A percentile compares a stretch with the other conserved stretches of the same genome.
Evolutionary conservation across 1,140 invertebrate species (phyloP).

Genomic region (Patella vulgata): DNA sequence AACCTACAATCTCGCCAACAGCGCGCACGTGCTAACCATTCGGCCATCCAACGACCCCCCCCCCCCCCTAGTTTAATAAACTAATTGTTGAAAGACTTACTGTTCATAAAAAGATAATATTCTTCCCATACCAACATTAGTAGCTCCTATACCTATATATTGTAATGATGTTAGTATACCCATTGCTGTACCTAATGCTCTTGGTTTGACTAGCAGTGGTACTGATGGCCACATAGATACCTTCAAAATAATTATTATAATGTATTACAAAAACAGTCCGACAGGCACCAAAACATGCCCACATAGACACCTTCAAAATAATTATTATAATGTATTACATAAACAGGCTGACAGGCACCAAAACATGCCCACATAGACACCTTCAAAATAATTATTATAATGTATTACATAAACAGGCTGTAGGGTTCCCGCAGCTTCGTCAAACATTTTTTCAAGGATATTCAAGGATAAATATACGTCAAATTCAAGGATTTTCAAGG

Average conservation of each 20-base stretch:
- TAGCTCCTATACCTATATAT: slow-evolving; percentile 68
- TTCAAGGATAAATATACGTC: too few species aligned
- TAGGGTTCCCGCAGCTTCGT: too few species aligned
- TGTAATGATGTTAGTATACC: slow-evolving; percentile 67
- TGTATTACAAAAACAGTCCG: background rate
- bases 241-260: slow-evolving; percentile 34
- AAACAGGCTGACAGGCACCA: background rate
- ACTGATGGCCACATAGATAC: slow-evolving; percentile 68
- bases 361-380: background rate
- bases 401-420: too few species aligned
- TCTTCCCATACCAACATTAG: slow-evolving; percentile 65
- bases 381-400: background rate
- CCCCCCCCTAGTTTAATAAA: too few species aligned
- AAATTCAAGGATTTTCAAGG: too few species aligned
- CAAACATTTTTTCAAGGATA: too few species aligned
- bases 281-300: background rate
- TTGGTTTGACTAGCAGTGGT: slow-evolving; percentile 64
- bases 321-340: background rate
- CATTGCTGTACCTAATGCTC: slow-evolving; percentile 67
- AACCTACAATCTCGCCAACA: too few species aligned
- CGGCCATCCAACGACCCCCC: too few species aligned
- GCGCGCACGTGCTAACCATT: too few species aligned
- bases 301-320: background rate
- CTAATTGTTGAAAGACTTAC: slow-evolving; percentile 38
- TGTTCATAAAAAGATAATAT: slow-evolving; percentile 56